These are phyloP conservation scores for Eospalax fontanierii DNA, from an alignment of 2,797 vertebrate species.

Conservation along the genomic window DNA sequence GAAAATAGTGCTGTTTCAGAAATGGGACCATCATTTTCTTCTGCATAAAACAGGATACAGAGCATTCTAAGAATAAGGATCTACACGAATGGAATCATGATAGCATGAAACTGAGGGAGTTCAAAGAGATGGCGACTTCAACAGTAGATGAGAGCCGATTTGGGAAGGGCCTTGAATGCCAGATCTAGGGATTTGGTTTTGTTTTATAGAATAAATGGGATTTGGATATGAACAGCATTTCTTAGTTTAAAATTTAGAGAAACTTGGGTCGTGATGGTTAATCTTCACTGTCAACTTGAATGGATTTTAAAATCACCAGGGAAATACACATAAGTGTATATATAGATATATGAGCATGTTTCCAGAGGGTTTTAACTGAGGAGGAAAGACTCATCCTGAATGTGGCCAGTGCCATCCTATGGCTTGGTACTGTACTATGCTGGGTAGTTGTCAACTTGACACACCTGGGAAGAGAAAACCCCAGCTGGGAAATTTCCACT, in stretches of 20 bases:
- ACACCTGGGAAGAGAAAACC: too few relatives aligned
- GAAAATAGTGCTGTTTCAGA: slow-evolving; percentile 40
- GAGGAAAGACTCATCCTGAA: neutral
- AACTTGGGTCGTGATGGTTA: neutral
- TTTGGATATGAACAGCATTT: neutral
- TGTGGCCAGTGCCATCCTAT: neutral
- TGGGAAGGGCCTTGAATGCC: neutral
- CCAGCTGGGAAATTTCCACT: too few relatives aligned
- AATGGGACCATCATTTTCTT: neutral
- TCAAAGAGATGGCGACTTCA: neutral
- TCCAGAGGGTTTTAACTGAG: neutral
- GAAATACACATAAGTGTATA: neutral
- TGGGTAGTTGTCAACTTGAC: too few relatives aligned
- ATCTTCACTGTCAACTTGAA: neutral
- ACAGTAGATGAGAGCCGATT: neutral
- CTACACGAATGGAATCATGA: neutral
- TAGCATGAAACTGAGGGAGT: neutral
- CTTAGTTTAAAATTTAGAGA: neutral
- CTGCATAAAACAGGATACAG: neutral
- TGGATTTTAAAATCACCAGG: neutral
- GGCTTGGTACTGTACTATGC: neutral
- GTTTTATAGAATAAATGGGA: neutral
- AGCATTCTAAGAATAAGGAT: slow-evolving; percentile 1
- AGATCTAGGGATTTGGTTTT: neutral
- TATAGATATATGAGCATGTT: neutral